Conservation (phyloP, 2,888 invertebrate genomes). For the Onthophagus sagittarius region DNA sequence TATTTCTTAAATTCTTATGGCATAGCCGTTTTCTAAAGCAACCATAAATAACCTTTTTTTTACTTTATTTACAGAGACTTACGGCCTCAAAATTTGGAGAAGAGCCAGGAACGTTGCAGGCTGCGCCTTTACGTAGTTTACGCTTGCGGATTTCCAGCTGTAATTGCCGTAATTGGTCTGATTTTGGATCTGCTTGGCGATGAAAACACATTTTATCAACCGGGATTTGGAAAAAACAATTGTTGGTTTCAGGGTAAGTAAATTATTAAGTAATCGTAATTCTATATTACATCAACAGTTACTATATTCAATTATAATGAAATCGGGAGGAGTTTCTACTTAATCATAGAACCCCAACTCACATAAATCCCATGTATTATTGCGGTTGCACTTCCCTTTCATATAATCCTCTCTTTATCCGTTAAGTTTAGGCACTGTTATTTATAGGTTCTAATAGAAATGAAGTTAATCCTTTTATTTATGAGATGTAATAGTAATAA, state of each 20-base stretch:
- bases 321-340: background rate
- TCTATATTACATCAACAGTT: background rate
- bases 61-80: constrained; percentile 62
- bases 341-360: background rate
- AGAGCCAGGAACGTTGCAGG: constrained; percentile 77
- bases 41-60: constrained; percentile 5
- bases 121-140: constrained; percentile 76
- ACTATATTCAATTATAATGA: background rate
- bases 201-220: constrained; percentile 62
- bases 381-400: too few relatives aligned
- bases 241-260: constrained; percentile 81
- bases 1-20: background rate
- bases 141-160: constrained; percentile 80
- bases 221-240: constrained; percentile 71
- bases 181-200: constrained; percentile 65
- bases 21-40: background rate
- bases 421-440: background rate
- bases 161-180: constrained; percentile 71
- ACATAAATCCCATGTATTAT: background rate
- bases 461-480: background rate
- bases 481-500: background rate
- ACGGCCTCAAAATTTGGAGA: constrained; percentile 79
- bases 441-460: background rate
- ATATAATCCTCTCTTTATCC: background rate
- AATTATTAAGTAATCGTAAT: background rate